Evolutionary conservation across 2,113 vertebrate genomes (phyloP).

Genomic region (Percina caprodes): DNA sequence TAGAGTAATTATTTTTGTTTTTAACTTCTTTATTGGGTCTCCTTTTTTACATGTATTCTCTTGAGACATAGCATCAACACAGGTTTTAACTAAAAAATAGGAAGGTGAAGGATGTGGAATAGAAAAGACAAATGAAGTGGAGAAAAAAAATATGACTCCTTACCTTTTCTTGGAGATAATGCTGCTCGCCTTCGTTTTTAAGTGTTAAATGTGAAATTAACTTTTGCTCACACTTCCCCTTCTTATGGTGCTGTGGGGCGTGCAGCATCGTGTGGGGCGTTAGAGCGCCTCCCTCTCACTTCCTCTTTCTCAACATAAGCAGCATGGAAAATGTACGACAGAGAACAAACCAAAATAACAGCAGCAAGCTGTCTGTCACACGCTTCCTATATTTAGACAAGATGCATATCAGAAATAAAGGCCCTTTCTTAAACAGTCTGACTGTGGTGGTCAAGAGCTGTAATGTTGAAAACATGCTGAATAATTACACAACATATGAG

Average conservation of each 20-base stretch:
- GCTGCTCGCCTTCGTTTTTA: background rate
- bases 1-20: background rate
- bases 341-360: conserved; percentile 24
- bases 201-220: background rate
- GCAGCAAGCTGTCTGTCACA: conserved; percentile 15
- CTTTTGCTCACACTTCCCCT: conserved; percentile 63
- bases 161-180: conserved; percentile 49
- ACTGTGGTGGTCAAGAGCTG: background rate
- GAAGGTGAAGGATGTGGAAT: background rate
- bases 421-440: background rate
- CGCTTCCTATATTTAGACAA: conserved; percentile 1
- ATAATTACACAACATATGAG: background rate
- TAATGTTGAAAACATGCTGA: background rate
- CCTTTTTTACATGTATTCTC: background rate
- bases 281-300: conserved; percentile 49
- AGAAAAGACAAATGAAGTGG: background rate
- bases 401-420: background rate
- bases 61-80: background rate
- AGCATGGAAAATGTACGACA: conserved; percentile 34
- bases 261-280: conserved; percentile 25
- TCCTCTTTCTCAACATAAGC: conserved; percentile 62
- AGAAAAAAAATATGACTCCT: background rate
- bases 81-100: background rate
- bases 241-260: background rate
- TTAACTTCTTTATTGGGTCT: background rate